phyloP scores from a whole-genome alignment of 2,888 invertebrate genomes.

The Matsumyia berberina region DNA sequence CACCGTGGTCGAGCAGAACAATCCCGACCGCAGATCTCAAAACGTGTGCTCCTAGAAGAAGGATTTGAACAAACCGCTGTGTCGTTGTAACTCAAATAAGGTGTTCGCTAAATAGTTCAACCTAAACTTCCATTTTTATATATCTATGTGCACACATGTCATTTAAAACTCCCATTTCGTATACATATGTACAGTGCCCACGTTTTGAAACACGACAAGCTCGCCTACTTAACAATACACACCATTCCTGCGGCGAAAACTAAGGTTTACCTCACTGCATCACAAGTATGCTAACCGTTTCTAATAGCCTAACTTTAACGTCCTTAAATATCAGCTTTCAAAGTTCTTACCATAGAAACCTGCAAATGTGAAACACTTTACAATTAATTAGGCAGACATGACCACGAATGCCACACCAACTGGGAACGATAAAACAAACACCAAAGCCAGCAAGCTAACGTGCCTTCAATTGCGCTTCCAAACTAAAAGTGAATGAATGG shows the following conservation, averaged over 20 bases:
- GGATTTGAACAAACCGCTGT: too few species aligned
- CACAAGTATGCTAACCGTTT: background rate
- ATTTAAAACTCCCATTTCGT: too few species aligned
- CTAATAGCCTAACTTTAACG: background rate
- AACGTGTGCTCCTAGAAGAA: too few species aligned
- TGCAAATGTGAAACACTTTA: slow-evolving; percentile 50
- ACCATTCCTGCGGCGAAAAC: background rate
- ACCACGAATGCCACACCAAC: slow-evolving; percentile 30
- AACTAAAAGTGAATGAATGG: slow-evolving; percentile 52
- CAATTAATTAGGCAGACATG: slow-evolving; percentile 65
- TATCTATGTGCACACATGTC: too few species aligned
- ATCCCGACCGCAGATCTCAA: too few species aligned
- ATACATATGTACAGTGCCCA: too few species aligned
- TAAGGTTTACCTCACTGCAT: background rate
- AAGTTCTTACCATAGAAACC: slow-evolving; percentile 48
- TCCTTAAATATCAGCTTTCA: slow-evolving; percentile 2
- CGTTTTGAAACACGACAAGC: too few species aligned
- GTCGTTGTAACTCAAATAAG: too few species aligned
- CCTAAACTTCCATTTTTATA: too few species aligned
- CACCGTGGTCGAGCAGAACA: too few species aligned
- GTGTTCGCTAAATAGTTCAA: too few species aligned
- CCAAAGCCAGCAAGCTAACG: slow-evolving; percentile 31
- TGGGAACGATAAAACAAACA: slow-evolving; percentile 43
- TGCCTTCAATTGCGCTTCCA: slow-evolving; percentile 41
- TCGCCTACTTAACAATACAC: too few species aligned